These are phyloP conservation scores for Toxotes lorentzi DNA, from an alignment of 2,797 vertebrate species.

Conservation along the genomic window DNA sequence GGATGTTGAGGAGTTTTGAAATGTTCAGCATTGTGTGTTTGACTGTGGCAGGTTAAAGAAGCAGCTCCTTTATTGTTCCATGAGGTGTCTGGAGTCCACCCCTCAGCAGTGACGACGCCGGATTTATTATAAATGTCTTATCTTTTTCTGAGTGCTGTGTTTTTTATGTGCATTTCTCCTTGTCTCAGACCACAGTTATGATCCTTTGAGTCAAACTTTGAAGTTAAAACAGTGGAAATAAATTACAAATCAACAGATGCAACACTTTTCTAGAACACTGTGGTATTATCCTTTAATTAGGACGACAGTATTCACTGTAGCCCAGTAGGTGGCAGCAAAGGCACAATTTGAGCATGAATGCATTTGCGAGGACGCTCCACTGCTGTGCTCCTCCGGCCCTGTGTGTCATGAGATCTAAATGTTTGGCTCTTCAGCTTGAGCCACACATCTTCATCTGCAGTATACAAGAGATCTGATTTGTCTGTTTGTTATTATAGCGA, in stretches of 20 bases:
- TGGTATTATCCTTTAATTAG: conserved; percentile 3
- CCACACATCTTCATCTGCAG: no score
- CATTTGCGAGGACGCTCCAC: neutral
- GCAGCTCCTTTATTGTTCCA: conserved; percentile 37
- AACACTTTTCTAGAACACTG: neutral
- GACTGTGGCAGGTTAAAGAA: conserved; percentile 54
- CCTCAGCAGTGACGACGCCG: neutral
- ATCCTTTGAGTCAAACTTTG: neutral
- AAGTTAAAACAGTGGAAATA: no score
- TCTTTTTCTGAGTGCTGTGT: neutral
- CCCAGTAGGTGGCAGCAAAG: conserved; percentile 67
- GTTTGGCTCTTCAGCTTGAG: neutral
- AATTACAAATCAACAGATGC: no score
- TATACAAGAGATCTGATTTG: neutral
- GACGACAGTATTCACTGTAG: neutral
- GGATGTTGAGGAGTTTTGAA: neutral
- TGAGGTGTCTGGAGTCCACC: conserved; percentile 6
- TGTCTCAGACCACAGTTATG: neutral
- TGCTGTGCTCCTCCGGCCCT: neutral
- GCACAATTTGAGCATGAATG: neutral
- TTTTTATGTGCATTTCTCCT: neutral
- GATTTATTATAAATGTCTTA: neutral
- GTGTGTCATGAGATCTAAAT: neutral
- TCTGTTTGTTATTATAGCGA: neutral
- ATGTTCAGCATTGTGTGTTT: neutral